Base-by-base conservation (phyloP, 92 coral and sea anemone genomes). In the Parazoanthus swiftii region DNA sequence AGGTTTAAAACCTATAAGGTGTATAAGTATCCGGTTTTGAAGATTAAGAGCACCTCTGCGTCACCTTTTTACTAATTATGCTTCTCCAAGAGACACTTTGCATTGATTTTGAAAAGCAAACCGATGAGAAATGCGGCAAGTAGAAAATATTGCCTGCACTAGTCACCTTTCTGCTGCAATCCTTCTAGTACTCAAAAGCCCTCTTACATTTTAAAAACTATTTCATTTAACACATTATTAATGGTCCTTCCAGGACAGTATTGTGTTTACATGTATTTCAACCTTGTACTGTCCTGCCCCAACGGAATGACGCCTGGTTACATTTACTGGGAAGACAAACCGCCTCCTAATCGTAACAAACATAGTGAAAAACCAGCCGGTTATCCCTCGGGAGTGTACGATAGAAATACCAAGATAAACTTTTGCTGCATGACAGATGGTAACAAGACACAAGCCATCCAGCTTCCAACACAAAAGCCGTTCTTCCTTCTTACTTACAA, bases 401-500 rank as follows among this genome's bases (percentile, higher is more conserved):
- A 9, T 1, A 4, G 18, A 8, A 59, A 65, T 3, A 35, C 73
- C 73, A 10, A 0, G 36, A 18, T 81, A 8, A 2, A 81, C 65
- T 81, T 20, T 23, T 81, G 85, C 56, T 81, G 85, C 35, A 59
- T 54, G 29, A 66, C 67, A 8, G 85, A 81, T 14, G 85, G 85
- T 20, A 75, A 81, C 74, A 81, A 81, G 36, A 39, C 85, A 63
- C 74, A 66, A 18, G 51, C 85, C 23, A 59, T 81, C 5, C 25
- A 81, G 16, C 85, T 81, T 18, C 85, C 85, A 5, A 58, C 85
- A 29, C 39, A 18, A 35, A 25, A 6, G 3, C 74, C 85, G 0
- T 81, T 81, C 74, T 38, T 81, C 51, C 85, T 81, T 81, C 74
- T 81, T 65, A 75, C 85, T 39, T 81, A 81, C 85, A 81, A 81